Evolutionary conservation across 2,888 invertebrate species (phyloP).

Genomic region (Lacanobia wlatinum): DNA sequence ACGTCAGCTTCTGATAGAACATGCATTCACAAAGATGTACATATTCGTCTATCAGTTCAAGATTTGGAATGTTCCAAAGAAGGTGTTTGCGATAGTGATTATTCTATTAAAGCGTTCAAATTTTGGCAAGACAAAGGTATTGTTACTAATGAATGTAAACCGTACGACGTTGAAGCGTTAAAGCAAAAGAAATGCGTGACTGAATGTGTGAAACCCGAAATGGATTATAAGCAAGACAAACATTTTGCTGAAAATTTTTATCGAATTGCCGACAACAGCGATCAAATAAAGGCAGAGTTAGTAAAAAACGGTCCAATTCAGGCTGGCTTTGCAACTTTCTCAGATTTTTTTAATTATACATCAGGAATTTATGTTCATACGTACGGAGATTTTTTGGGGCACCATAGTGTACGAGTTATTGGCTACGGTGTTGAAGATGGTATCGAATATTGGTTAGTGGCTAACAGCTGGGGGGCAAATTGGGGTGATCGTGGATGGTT

Average conservation of each 20-base stretch:
- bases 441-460: conserved; percentile 48
- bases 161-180: conserved; percentile 19
- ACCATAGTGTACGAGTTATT: conserved; percentile 48
- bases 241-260: conserved; percentile 47
- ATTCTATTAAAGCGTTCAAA: fast-evolving
- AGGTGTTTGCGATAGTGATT: neutral
- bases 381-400: fast-evolving
- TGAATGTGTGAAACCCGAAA: conserved; percentile 1
- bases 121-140: conserved; percentile 35
- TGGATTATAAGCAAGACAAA: conserved; percentile 33
- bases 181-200: neutral
- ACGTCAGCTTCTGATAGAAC: conserved; percentile 54
- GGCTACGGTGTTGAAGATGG: conserved; percentile 55
- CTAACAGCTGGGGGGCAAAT: conserved; percentile 27
- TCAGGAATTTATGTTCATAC: conserved; percentile 43
- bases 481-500: conserved; percentile 54
- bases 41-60: conserved; percentile 45
- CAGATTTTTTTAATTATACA: neutral
- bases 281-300: conserved; percentile 52
- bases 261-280: neutral
- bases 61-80: conserved; percentile 35
- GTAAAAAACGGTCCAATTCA: conserved; percentile 46
- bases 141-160: conserved; percentile 48
- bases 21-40: conserved; percentile 47
- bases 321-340: neutral